Conservation (phyloP, 2,797 vertebrate genomes). For the Galaxias olidus region DNA sequence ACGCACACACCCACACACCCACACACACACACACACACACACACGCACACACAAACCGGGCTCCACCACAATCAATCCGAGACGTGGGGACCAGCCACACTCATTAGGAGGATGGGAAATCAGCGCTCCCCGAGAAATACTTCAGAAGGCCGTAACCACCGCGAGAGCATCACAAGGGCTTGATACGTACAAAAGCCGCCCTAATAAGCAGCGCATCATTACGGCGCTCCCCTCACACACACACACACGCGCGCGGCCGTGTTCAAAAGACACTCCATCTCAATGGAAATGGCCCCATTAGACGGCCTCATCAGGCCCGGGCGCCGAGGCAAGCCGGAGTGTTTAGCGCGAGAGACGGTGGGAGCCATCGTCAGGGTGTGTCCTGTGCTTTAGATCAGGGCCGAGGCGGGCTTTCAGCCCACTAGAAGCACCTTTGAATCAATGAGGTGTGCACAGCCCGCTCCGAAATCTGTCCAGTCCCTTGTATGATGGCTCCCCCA, state of each 20-base stretch:
- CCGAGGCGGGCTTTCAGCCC: no score
- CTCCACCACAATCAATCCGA: background rate
- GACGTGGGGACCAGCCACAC: background rate
- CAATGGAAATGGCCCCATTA: no score
- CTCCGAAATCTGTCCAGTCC: no score
- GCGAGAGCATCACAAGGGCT: background rate
- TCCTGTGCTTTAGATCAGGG: no score
- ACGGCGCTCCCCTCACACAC: background rate
- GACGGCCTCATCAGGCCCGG: no score
- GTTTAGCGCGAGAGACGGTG: no score
- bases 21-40: conserved; percentile 26
- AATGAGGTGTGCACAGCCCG: no score
- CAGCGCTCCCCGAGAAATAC: background rate
- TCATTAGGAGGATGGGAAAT: conserved; percentile 5
- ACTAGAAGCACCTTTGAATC: no score
- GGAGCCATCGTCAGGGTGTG: no score
- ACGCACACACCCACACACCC: conserved; percentile 20
- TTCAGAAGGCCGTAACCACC: conserved; percentile 4
- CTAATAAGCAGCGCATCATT: conserved; percentile 7
- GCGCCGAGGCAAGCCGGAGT: no score
- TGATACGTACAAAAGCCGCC: conserved; percentile 1
- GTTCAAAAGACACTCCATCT: no score
- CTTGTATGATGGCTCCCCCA: no score
- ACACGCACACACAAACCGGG: conserved; percentile 33
- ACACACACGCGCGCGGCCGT: background rate